These are phyloP conservation scores for Pocillopora grandis DNA, from an alignment of 92 coral and sea anemone species.

Conservation along the genomic window DNA sequence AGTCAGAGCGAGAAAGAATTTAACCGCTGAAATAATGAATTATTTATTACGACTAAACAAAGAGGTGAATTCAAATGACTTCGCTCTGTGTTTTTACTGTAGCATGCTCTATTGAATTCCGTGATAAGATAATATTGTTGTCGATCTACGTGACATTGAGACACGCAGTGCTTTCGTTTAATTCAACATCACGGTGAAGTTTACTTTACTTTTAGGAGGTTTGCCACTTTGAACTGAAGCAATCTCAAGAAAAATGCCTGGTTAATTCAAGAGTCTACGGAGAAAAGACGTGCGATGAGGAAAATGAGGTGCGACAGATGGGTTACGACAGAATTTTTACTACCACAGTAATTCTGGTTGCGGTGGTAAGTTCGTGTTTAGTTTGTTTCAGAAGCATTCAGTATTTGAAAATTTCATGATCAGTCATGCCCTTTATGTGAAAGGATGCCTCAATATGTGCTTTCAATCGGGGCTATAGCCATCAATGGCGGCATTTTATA, in stretches of 20 bases:
- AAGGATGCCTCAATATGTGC: too few species aligned
- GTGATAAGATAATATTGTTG: too few species aligned
- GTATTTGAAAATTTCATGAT: too few species aligned
- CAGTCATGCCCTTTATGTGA: background rate
- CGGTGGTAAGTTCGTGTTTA: background rate
- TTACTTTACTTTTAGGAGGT: too few species aligned
- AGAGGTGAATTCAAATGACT: background rate
- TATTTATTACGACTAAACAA: background rate
- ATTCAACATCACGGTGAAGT: too few species aligned
- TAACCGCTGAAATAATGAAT: background rate
- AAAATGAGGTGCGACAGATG: background rate
- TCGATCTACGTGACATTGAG: too few species aligned
- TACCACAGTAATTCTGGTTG: background rate
- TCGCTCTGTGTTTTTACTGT: too few species aligned
- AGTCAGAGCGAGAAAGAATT: background rate
- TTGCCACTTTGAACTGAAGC: too few species aligned
- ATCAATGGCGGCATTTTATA: too few species aligned
- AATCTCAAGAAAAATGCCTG: background rate
- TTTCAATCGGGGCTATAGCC: too few species aligned
- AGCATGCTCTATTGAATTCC: too few species aligned
- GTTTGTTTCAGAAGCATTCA: background rate
- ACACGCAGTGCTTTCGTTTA: too few species aligned
- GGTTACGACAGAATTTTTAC: constrained; percentile 10
- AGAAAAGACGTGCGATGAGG: background rate
- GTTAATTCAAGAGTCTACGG: background rate